These are phyloP conservation scores for Parnassius orleans DNA, from an alignment of 2,888 invertebrate species.

Conservation along the genomic window DNA sequence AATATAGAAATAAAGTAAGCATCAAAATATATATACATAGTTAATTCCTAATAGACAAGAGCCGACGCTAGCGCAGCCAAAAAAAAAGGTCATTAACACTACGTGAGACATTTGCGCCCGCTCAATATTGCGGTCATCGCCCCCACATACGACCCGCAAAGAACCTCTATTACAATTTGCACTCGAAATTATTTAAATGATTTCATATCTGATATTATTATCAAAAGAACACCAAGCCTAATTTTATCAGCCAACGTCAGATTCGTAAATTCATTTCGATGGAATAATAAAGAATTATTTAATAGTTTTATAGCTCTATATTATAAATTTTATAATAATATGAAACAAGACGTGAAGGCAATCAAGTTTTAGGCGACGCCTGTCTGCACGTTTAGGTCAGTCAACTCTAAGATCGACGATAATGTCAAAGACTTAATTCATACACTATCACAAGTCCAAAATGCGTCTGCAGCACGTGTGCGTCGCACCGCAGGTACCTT, in stretches of 20 bases:
- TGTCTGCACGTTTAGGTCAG: slow-evolving; percentile 45
- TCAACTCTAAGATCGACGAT: slow-evolving; percentile 47
- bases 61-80: slow-evolving; percentile 66
- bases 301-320: slow-evolving; percentile 27
- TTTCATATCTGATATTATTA: slow-evolving; percentile 12
- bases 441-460: slow-evolving; percentile 40
- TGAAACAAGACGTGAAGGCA: slow-evolving; percentile 40
- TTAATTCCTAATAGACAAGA: no score
- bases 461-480: no score
- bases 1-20: no score
- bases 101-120: slow-evolving; percentile 78
- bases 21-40: no score
- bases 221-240: neutral
- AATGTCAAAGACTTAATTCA: slow-evolving; percentile 43
- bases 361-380: slow-evolving; percentile 42
- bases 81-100: slow-evolving; percentile 78
- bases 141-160: slow-evolving; percentile 59
- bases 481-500: no score
- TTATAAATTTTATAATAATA: no score
- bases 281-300: slow-evolving; percentile 5
- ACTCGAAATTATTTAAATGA: slow-evolving; percentile 18
- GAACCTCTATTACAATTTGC: slow-evolving; percentile 32
- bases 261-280: neutral
- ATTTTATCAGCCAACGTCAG: neutral
- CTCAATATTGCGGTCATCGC: slow-evolving; percentile 78